These are phyloP conservation scores for Felis chaus DNA, from an alignment of 2,113 vertebrate genomes.

Conservation along the genomic window DNA sequence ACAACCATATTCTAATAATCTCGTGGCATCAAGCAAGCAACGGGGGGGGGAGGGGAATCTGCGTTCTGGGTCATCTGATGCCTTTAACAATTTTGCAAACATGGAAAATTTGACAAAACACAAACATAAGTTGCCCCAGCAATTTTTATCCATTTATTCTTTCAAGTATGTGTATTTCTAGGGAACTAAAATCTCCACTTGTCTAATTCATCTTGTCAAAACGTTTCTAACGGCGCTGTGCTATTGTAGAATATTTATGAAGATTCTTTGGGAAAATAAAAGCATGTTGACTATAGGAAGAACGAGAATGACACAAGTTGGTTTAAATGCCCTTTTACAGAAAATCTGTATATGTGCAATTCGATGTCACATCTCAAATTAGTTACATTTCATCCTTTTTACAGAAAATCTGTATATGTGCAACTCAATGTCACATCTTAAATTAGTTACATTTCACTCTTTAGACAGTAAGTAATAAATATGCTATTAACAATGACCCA, in stretches of 20 bases:
- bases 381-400: background rate
- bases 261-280: slow-evolving; percentile 29
- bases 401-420: background rate
- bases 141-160: slow-evolving; percentile 50
- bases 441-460: background rate
- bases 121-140: slow-evolving; percentile 34
- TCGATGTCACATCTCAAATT: background rate
- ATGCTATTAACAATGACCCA: background rate
- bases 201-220: slow-evolving; percentile 63
- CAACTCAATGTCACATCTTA: background rate
- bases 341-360: background rate
- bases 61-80: background rate
- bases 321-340: background rate
- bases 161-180: slow-evolving; percentile 39
- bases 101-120: slow-evolving; percentile 23
- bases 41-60: background rate
- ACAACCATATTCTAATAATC: background rate
- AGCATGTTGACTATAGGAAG: background rate
- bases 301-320: background rate
- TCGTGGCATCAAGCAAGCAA: background rate
- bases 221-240: background rate
- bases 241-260: slow-evolving; percentile 17
- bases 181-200: slow-evolving; percentile 35
- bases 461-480: background rate
- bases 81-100: background rate